A percentile compares a stretch with the other conserved stretches of the same genome.
Conservation (phyloP, 2,888 invertebrate species). For the Zelleria hepariella region DNA sequence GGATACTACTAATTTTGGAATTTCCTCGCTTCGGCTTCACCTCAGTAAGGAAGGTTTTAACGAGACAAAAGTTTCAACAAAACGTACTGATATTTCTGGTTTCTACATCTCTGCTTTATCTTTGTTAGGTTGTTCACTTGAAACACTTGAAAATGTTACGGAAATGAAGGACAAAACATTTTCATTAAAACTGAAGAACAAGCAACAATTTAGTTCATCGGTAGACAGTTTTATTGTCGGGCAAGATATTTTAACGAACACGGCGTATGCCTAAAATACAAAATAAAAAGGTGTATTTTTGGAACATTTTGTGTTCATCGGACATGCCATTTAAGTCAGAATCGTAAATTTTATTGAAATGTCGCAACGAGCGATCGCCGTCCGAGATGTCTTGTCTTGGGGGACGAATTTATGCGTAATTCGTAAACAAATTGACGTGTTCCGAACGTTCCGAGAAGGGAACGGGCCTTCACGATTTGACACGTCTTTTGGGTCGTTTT, state of each 20-base stretch:
- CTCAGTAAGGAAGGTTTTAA: not conserved
- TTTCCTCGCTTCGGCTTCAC: slow-evolving; percentile 10
- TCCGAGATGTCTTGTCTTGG: slow-evolving; percentile 65
- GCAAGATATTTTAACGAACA: slow-evolving; percentile 68
- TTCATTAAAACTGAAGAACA: not conserved
- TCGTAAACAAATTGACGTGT: slow-evolving; percentile 70
- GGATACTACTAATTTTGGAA: slow-evolving; percentile 55
- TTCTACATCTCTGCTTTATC: too few relatives aligned
- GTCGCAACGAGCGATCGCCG: slow-evolving; percentile 66
- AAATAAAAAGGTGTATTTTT: slow-evolving; percentile 37
- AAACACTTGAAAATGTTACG: too few relatives aligned
- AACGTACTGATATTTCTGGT: not conserved
- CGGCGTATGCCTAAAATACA: slow-evolving; percentile 58
- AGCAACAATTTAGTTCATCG: slow-evolving; percentile 21
- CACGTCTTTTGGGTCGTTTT: slow-evolving; percentile 47
- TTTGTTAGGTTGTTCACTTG: too few relatives aligned
- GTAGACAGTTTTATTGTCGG: slow-evolving; percentile 59
- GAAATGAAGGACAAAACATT: not conserved
- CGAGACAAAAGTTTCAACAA: not conserved
- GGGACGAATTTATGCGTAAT: slow-evolving; percentile 71
- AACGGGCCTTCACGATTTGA: slow-evolving; percentile 53
- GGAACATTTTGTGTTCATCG: slow-evolving; percentile 60
- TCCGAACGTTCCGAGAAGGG: slow-evolving; percentile 55
- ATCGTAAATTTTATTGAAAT: slow-evolving; percentile 73
- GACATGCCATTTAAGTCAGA: slow-evolving; percentile 68